Evolutionary conservation across 2,888 invertebrate species (phyloP).

Genomic region (Aphodius sticticus): DNA sequence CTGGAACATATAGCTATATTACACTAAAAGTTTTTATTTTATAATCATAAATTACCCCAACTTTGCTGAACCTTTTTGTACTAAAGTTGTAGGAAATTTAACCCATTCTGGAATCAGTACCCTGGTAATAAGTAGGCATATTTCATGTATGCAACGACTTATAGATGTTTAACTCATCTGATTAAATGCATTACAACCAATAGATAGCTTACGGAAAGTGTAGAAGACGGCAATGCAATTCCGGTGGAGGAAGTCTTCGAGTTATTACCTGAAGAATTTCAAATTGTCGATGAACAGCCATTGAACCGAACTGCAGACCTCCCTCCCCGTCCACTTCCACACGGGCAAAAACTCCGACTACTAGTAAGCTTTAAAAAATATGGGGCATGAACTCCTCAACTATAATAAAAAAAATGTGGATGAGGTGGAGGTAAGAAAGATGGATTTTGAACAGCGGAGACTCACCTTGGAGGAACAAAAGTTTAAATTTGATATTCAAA

Average conservation of each 20-base stretch:
- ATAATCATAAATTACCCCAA: too few species aligned
- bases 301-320: neutral
- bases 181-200: too few species aligned
- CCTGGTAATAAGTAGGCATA: too few species aligned
- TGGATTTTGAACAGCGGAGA: neutral
- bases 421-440: neutral
- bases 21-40: too few species aligned
- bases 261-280: neutral
- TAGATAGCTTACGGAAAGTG: neutral
- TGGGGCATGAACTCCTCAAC: neutral
- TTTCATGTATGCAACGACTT: too few species aligned
- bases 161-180: too few species aligned
- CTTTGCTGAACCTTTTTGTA: too few species aligned
- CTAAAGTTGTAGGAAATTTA: too few species aligned
- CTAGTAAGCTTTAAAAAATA: neutral
- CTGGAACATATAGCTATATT: too few species aligned
- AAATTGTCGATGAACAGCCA: neutral
- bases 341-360: neutral
- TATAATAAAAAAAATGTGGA: neutral
- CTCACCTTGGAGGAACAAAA: slow-evolving; percentile 9
- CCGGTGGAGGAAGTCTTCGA: neutral
- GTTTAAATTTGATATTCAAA: slow-evolving; percentile 9
- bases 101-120: too few species aligned
- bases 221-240: neutral
- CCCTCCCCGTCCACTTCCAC: neutral